phyloP scores from a whole-genome alignment of 92 coral and sea anemone species.

The Virgularia gustaviana region DNA sequence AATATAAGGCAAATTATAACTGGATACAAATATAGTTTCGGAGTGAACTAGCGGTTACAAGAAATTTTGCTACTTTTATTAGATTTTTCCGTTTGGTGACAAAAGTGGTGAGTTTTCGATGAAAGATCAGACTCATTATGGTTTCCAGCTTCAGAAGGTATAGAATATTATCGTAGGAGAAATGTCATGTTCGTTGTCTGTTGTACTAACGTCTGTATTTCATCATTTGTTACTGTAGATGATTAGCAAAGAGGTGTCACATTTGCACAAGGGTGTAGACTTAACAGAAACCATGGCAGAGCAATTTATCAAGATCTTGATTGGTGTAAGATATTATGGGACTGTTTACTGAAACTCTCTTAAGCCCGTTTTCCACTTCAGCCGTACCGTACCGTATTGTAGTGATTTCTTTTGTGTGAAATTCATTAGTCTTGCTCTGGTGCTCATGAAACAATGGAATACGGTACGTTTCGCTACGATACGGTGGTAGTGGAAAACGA shows the following conservation, averaged over 20 bases:
- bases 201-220: not conserved
- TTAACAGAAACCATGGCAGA: slow-evolving; percentile 50
- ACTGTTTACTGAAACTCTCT: no score
- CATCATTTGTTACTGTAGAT: slow-evolving; percentile 32
- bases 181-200: not conserved
- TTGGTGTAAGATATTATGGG: slow-evolving; percentile 39
- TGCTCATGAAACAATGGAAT: no score
- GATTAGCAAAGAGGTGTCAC: slow-evolving; percentile 72
- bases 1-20: no score
- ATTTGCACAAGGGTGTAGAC: slow-evolving; percentile 57
- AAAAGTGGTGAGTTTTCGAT: not conserved
- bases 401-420: no score
- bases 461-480: no score
- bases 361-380: no score
- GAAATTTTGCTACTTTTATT: not conserved
- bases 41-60: no score
- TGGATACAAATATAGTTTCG: no score
- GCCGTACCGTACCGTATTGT: no score
- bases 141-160: slow-evolving; percentile 24
- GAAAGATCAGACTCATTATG: slow-evolving; percentile 7
- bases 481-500: no score
- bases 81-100: slow-evolving; percentile 33
- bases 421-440: no score
- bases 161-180: no score
- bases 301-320: slow-evolving; percentile 38